Conservation (phyloP, 1,140 invertebrate species). For the Microplitis demolitor region DNA sequence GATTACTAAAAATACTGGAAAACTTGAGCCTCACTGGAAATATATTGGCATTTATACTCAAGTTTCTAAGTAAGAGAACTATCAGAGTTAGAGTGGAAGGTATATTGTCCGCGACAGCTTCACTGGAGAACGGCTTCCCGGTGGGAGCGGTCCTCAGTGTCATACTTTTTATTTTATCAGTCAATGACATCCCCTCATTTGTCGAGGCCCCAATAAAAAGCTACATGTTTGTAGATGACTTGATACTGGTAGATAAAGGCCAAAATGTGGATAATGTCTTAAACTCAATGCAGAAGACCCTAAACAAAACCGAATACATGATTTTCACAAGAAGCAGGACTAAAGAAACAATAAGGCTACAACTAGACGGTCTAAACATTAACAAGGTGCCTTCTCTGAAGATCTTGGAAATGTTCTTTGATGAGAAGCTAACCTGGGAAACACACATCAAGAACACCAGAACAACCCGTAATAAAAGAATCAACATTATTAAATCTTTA, state of each 20-base stretch:
- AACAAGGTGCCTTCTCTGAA: not conserved
- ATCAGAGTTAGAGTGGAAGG: not conserved
- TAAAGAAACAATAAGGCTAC: not conserved
- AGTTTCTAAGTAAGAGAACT: slow-evolving; percentile 1
- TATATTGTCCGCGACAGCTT: not conserved
- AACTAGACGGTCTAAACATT: not conserved
- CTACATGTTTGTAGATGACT: slow-evolving; percentile 8
- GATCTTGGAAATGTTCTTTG: slow-evolving; percentile 32
- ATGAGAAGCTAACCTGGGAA: slow-evolving; percentile 32
- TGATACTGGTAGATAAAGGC: slow-evolving; percentile 3
- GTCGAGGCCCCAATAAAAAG: not conserved
- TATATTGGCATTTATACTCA: not conserved
- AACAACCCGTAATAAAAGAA: slow-evolving; percentile 17
- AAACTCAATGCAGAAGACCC: not conserved
- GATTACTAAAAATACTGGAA: not conserved
- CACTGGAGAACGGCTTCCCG: too few species aligned
- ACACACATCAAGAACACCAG: slow-evolving; percentile 28
- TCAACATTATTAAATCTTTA: slow-evolving; percentile 30
- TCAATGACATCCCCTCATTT: not conserved
- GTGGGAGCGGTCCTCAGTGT: too few species aligned
- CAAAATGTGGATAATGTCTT: not conserved
- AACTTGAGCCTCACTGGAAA: not conserved
- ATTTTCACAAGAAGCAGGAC: not conserved
- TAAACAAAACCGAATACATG: not conserved
- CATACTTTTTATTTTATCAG: not conserved